Percentiles rank a stretch among this genome's conserved stretches.
These are phyloP conservation scores for Myopa testacea DNA, from an alignment of 2,888 invertebrate genomes.

Conservation along the genomic window DNA sequence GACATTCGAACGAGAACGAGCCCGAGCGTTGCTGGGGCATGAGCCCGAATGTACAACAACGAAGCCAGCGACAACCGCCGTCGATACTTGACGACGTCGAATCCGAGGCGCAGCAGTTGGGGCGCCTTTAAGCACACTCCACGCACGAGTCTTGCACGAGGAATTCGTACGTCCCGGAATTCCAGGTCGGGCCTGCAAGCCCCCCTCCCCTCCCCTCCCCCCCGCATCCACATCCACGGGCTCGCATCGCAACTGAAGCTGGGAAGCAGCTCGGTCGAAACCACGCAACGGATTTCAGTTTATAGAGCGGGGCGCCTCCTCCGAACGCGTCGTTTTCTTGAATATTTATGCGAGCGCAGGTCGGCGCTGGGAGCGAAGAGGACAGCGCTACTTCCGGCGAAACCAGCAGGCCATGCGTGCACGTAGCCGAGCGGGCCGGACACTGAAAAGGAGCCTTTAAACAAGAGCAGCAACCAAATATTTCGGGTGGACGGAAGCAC, in stretches of 20 bases:
- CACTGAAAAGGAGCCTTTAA: conserved; percentile 13
- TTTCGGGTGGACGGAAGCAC: neutral
- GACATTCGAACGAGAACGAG: too few species aligned
- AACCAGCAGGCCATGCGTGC: neutral
- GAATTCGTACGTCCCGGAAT: neutral
- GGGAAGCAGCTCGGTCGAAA: conserved; percentile 18
- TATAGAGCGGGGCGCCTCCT: conserved; percentile 19
- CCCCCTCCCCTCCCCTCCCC: neutral
- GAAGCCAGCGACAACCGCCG: conserved; percentile 13
- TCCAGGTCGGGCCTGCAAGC: neutral
- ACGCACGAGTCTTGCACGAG: neutral
- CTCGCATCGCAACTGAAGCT: neutral
- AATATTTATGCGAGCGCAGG: neutral
- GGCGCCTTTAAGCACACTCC: neutral
- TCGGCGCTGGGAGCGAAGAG: conserved; percentile 9
- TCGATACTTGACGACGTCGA: conserved; percentile 15
- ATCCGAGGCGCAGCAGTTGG: neutral
- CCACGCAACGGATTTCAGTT: conserved; percentile 23
- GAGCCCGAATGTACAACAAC: neutral
- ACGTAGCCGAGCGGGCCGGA: neutral
- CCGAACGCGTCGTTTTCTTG: conserved; percentile 26
- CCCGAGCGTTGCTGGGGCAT: neutral
- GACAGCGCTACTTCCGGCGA: neutral
- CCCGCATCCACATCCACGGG: neutral
- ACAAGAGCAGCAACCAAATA: conserved; percentile 1